Percentiles rank a stretch among this genome's conserved stretches.
phyloP scores from a whole-genome alignment of 2,888 invertebrate genomes.

The Polydesmus complanatus region DNA sequence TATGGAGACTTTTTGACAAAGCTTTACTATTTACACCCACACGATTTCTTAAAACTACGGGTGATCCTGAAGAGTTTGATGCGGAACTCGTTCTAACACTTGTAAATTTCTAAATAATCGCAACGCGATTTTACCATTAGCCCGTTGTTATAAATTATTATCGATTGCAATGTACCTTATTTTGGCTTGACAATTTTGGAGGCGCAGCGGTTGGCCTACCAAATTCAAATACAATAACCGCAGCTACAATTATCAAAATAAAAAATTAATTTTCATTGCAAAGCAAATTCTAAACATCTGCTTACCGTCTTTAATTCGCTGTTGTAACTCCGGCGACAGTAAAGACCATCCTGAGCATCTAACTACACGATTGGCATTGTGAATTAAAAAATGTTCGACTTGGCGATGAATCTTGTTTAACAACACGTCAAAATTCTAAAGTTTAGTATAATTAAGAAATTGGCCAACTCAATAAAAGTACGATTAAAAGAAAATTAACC shows the following conservation, averaged over 20 bases:
- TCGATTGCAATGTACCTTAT: neutral
- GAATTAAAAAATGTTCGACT: slow-evolving; percentile 54
- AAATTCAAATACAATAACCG: slow-evolving; percentile 31
- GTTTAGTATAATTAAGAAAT: too few relatives aligned
- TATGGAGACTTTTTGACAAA: neutral
- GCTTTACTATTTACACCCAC: neutral
- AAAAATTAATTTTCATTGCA: neutral
- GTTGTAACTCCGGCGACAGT: slow-evolving; percentile 26
- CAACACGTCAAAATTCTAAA: slow-evolving; percentile 42
- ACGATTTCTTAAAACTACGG: neutral
- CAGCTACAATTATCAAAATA: slow-evolving; percentile 22
- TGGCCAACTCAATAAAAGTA: too few relatives aligned
- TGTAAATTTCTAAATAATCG: slow-evolving; percentile 1
- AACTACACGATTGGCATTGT: slow-evolving; percentile 43
- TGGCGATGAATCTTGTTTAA: slow-evolving; percentile 48
- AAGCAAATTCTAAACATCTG: neutral
- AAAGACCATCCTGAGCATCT: slow-evolving; percentile 27
- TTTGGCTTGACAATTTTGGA: slow-evolving; percentile 28
- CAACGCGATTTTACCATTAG: neutral
- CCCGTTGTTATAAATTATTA: neutral
- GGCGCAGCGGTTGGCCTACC: slow-evolving; percentile 30
- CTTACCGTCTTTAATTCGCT: slow-evolving; percentile 29
- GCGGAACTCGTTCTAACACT: neutral
- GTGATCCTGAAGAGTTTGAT: slow-evolving; percentile 4
- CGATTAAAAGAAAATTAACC: slow-evolving; percentile 7